A percentile compares a stretch with the other conserved stretches of the same genome.
Conservation (phyloP, 2,888 invertebrate species). For the Caenorhabditis angaria region DNA sequence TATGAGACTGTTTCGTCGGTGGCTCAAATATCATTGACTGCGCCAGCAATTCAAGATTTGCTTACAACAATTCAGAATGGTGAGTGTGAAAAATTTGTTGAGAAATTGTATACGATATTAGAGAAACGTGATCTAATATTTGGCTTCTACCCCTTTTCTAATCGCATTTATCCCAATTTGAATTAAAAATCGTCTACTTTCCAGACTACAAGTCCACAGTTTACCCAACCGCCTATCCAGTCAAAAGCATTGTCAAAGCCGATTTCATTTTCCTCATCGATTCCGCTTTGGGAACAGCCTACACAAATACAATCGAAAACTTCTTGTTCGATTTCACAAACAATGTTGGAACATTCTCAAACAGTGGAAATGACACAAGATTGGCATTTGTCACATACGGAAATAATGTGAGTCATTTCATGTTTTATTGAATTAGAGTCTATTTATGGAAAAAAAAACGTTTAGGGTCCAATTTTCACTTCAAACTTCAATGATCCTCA, state of each 20-base stretch:
- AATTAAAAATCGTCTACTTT: not conserved
- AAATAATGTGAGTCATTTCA: not conserved
- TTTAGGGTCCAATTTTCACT: not conserved
- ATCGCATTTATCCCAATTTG: not conserved
- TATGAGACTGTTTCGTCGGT: slow-evolving; percentile 27
- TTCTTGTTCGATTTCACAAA: slow-evolving; percentile 22
- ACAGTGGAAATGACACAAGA: slow-evolving; percentile 26
- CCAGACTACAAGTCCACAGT: slow-evolving; percentile 37
- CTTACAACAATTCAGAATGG: slow-evolving; percentile 17
- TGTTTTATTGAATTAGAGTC: not conserved
- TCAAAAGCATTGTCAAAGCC: slow-evolving; percentile 12
- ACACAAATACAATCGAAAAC: not conserved
- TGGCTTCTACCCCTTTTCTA: too few species aligned
- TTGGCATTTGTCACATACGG: slow-evolving; percentile 28
- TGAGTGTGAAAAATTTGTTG: too few species aligned
- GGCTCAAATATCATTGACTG: slow-evolving; percentile 10
- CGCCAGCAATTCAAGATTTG: slow-evolving; percentile 22
- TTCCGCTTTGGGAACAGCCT: slow-evolving; percentile 11
- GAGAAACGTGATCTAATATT: too few species aligned
- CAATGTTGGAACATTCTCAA: slow-evolving; percentile 31
- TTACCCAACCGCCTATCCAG: slow-evolving; percentile 23
- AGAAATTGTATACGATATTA: too few species aligned
- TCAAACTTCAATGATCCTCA: slow-evolving; percentile 19
- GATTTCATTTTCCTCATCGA: slow-evolving; percentile 35
- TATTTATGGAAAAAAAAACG: not conserved